Base-by-base conservation (phyloP, 2,113 vertebrate genomes). In the Urocynchramus pylzowi region DNA sequence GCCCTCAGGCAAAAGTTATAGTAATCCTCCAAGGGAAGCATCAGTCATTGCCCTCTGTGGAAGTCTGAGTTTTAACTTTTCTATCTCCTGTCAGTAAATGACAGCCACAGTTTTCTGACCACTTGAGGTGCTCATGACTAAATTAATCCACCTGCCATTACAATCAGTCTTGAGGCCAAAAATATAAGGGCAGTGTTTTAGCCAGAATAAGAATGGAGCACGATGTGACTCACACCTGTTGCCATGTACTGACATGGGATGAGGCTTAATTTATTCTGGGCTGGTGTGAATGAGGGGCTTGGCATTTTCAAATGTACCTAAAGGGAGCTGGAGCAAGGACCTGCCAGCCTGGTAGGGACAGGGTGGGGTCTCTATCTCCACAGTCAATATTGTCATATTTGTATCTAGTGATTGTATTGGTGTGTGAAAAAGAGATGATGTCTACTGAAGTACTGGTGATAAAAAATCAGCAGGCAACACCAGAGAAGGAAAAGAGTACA, bases 201-300 rank as follows among this genome's bases (percentile, higher is more conserved):
- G 8, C 20, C 35, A 39, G 71, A 49, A 16, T 9, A 59, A 7
- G 8, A 17, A 3, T 10, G 20, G 54, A 73, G 27, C 2, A 0
- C 0, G 0, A 18, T 3, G 2, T 59, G 50, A 41, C 31, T 69
- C n/a, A 28, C 8, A 49, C 5, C 16, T 69, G 7, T 16, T 39
- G 41, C 75, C 22, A 10, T 11, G 12, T 15, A 5, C 60, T 24
- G 30, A 24, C 2, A 4, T 10, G 30, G 42, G 14, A 50, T 35
- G 39, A 42, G 16, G 20, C 1, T 71, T 33, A 49, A 60, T 4
- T 65, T 65, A 2, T 26, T 27, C 26, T 73, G 64, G 44, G 3
- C 12, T 87, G n/a, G 10, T 60, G 30, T 35, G 39, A 45, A n/a
- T 24, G 30, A 77, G 21, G 4, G 15, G 10, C 0, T 65, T 53